Percentiles rank a stretch among this genome's conserved stretches.
phyloP scores from a whole-genome alignment of 1,140 invertebrate species.

The Caenorhabditis inopinata region DNA sequence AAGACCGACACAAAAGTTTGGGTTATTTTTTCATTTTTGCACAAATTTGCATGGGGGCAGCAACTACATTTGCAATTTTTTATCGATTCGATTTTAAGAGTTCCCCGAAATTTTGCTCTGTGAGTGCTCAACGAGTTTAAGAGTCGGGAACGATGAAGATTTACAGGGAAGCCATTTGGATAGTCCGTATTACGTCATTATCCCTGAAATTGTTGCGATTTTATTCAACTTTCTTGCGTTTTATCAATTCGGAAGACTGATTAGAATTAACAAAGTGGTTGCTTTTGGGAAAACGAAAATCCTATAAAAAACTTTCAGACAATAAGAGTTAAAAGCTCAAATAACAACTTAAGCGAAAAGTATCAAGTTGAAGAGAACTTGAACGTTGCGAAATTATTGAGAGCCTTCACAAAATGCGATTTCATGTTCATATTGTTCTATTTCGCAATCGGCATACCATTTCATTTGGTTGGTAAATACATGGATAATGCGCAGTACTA shows the following conservation, averaged over 20 bases:
- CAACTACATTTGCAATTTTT: background rate
- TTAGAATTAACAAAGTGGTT: background rate
- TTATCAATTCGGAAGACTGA: background rate
- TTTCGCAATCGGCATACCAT: background rate
- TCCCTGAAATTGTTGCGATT: background rate
- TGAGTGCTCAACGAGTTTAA: background rate
- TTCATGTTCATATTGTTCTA: background rate
- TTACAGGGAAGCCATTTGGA: background rate
- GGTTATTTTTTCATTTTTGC: background rate
- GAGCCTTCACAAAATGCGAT: background rate
- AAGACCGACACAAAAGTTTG: background rate
- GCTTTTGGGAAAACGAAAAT: background rate
- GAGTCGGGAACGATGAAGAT: background rate
- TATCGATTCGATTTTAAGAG: background rate
- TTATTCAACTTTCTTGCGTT: background rate
- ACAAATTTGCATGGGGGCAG: background rate
- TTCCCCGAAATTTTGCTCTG: background rate
- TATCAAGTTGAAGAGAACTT: conserved; percentile 6
- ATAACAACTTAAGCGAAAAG: background rate
- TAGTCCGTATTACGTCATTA: background rate
- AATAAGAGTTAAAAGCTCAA: background rate
- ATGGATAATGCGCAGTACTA: background rate
- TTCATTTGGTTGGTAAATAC: background rate
- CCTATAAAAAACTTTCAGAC: background rate
- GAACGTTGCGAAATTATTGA: background rate